phyloP scores from a whole-genome alignment of 2,113 vertebrate genomes.

The Megaleporinus macrocephalus region DNA sequence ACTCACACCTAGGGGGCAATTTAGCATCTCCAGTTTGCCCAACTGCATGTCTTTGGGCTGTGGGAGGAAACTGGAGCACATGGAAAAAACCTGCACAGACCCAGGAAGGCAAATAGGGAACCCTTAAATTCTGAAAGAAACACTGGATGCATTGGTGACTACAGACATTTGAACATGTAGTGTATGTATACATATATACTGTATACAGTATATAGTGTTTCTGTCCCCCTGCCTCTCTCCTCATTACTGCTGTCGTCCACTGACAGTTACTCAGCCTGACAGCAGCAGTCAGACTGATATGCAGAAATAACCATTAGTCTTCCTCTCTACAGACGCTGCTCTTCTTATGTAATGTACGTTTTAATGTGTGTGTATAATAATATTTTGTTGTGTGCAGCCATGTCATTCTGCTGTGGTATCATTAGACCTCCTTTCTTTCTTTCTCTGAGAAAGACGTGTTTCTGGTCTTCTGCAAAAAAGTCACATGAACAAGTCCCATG shows the following conservation, averaged over 20 bases:
- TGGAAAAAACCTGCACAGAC: too few relatives aligned
- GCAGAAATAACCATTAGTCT: neutral
- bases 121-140: too few relatives aligned
- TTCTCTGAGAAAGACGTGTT: neutral
- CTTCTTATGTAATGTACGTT: neutral
- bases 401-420: neutral
- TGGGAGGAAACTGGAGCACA: too few relatives aligned
- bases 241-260: slow-evolving; percentile 3
- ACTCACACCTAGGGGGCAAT: too few relatives aligned
- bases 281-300: slow-evolving; percentile 11
- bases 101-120: too few relatives aligned
- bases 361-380: neutral
- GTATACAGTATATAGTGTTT: neutral
- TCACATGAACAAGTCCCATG: neutral
- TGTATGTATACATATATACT: neutral
- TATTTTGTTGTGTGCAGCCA: slow-evolving; percentile 13
- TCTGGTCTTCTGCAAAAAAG: neutral
- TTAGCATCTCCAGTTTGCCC: too few relatives aligned
- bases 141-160: neutral
- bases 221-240: slow-evolving; percentile 5
- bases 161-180: neutral
- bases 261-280: neutral
- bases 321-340: neutral
- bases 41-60: too few relatives aligned
- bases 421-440: neutral